These are phyloP conservation scores for Osmerus mordax DNA, from an alignment of 2,113 vertebrate genomes.

Conservation along the genomic window DNA sequence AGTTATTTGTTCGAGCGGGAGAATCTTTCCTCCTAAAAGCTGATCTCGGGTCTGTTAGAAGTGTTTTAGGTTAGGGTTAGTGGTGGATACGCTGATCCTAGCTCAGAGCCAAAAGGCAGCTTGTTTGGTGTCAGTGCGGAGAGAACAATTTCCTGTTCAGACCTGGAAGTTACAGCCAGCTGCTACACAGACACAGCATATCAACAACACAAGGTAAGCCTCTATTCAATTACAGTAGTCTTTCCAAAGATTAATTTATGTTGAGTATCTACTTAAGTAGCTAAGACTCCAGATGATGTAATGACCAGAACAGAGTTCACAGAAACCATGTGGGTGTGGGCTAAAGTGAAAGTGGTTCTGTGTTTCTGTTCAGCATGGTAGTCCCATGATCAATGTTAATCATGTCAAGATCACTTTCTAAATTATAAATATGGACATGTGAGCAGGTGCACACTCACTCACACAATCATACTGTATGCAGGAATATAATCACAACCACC, in stretches of 20 bases:
- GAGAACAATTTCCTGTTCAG: conserved; percentile 46
- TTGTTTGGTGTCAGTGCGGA: conserved; percentile 42
- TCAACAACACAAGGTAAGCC: conserved; percentile 57
- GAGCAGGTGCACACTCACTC: not conserved
- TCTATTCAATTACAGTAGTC: not conserved
- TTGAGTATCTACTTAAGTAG: not conserved
- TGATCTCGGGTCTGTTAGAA: conserved; percentile 25
- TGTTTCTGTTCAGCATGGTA: not conserved
- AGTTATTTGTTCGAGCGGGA: not conserved
- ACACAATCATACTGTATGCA: not conserved
- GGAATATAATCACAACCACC: not conserved
- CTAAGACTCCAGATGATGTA: too few species aligned
- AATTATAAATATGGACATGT: not conserved
- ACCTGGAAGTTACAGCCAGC: conserved; percentile 44
- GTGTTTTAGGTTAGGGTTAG: conserved; percentile 9
- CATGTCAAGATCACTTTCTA: not conserved
- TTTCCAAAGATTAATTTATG: not conserved
- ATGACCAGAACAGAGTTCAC: not conserved
- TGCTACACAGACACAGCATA: conserved; percentile 34
- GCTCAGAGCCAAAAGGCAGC: conserved; percentile 41
- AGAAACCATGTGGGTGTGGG: not conserved
- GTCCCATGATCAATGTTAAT: not conserved
- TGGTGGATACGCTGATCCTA: conserved; percentile 43
- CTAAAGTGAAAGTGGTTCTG: not conserved
- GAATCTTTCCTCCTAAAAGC: conserved; percentile 3